Base-by-base conservation (phyloP, 2,113 vertebrate genomes). In the Cyanistes caeruleus region DNA sequence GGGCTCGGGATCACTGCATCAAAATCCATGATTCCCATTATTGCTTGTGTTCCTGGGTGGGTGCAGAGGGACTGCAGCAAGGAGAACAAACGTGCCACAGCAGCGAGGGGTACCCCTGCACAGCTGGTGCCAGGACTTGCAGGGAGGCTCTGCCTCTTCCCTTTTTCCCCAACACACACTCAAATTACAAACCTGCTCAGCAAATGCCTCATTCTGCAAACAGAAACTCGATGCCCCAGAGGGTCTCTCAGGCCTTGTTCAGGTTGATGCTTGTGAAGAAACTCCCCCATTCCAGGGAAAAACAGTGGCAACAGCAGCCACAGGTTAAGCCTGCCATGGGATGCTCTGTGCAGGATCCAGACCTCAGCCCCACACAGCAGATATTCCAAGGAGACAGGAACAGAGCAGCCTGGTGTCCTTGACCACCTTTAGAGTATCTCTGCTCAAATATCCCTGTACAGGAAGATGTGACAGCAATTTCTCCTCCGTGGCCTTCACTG, bases 401-500 rank as follows among this genome's bases (percentile, higher is more conserved):
- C 14, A 60, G 51, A 69, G 41, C 31, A 89, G 37, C 16, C 52
- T 39, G 24, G 9, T 64, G 37, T 43, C 58, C 76, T 72, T 33
- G 44, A 27, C 8, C 24, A 49, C 41, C 49, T 69, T 52, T 59
- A 89, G 21, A 86, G 25, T 17, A 37, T 13, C 1, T 3, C 7
- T 62, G 14, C 53, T 41, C 30, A 62, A 52, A 44, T 17, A 22
- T 6, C 18, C 8, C 16, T 43, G 23, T 7, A 56, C 52, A 43
- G 59, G 27, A 87, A 14, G 16, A 65, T 25, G 15, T 22, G 15
- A 30, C 1, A 5, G 46, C 9, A 15, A 13, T 49, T 55, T 63
- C 5, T 5, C n/a, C 25, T 9, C 6, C 0, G 0, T 28, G 63
- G 16, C 55, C 24, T 89, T 74, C 0, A 1, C 13, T 74, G 31